Evolutionary conservation across 2,797 vertebrate species (phyloP).

Genomic region (Sparus aurata): DNA sequence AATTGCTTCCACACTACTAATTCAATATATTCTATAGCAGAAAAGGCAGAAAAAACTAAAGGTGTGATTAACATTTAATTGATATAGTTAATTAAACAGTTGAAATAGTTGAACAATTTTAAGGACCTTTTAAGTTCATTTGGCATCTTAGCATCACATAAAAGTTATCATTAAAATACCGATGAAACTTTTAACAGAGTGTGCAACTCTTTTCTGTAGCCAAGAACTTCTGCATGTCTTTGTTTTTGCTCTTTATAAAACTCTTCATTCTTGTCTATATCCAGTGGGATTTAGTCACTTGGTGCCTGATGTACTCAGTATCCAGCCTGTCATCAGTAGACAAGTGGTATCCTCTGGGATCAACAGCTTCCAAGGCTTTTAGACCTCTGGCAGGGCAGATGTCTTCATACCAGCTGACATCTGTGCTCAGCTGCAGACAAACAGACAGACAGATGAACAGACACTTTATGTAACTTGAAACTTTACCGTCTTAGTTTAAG

Average conservation of each 20-base stretch:
- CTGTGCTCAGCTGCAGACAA: conserved; percentile 63
- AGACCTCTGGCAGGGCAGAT: conserved; percentile 67
- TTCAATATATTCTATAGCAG: no score
- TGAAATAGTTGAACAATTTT: not conserved
- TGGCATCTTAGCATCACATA: not conserved
- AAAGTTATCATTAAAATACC: not conserved
- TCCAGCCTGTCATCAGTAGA: conserved; percentile 72
- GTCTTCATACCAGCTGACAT: conserved; percentile 75
- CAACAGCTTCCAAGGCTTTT: conserved; percentile 65
- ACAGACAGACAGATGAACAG: conserved; percentile 32
- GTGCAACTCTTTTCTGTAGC: not conserved
- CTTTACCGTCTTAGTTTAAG: conserved; percentile 9
- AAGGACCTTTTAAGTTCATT: not conserved
- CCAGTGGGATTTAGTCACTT: conserved; percentile 51
- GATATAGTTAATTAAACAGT: no score
- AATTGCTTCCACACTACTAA: no score
- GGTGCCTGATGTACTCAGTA: conserved; percentile 52
- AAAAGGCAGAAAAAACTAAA: no score
- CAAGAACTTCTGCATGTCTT: not conserved
- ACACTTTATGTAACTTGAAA: conserved; percentile 43
- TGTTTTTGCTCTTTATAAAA: conserved; percentile 15
- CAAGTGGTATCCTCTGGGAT: conserved; percentile 70
- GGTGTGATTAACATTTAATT: no score
- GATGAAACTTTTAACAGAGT: not conserved
- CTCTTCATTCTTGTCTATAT: conserved; percentile 26